Evolutionary conservation across 1,140 invertebrate genomes (phyloP), one percentile per base, ranked within the genome.

Genomic region (Dendrolimus kikuchii): DNA sequence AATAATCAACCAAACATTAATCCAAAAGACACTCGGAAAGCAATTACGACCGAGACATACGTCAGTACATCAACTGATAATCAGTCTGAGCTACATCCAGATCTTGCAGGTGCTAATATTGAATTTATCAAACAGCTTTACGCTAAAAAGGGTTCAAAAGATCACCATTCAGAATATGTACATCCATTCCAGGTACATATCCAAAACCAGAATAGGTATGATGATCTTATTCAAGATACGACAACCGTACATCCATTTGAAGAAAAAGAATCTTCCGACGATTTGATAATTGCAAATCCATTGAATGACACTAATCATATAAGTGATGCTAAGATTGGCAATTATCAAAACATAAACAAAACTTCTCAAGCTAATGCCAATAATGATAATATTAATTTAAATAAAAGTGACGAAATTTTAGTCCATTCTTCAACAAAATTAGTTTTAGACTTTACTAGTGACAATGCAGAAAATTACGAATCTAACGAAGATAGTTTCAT

Each of bases 71-170:
- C 23, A 23, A 40, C 9, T 8, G 48, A 49, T 23, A 41, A 46
- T 49, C 48, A 54, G 40, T 69, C 73, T 46, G 67, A 71, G 36
- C 41, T 74, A 61, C 69, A 78, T 38, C 67, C 71, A 46, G 63
- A 61, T 44, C 60, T 86, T 45, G 51, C 65, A 52, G 83, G 81
- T 49, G 80, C 80, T 54, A 85, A 85, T 60, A 74, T 85, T 51
- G 83, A 83, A 61, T 84, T 68, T 51, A 71, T 86, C 42, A 86
- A 82, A 58, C 77, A 85, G 57, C 59, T 86, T n/a, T 68, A 82
- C 66, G 71, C 82, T 5, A 81, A 75, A 61, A 86, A 85, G 54
- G 81, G 71, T 63, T 59, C 62, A 8, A 65, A 59, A 59, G 68
- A 69, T 5, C 68, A 67, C 44, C 66, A 62, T 51, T 60, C 60